Percentiles rank a stretch among this genome's conserved stretches.
These are phyloP conservation scores for Pseudopipra pipra DNA, from an alignment of 2,113 vertebrate species.

Conservation along the genomic window DNA sequence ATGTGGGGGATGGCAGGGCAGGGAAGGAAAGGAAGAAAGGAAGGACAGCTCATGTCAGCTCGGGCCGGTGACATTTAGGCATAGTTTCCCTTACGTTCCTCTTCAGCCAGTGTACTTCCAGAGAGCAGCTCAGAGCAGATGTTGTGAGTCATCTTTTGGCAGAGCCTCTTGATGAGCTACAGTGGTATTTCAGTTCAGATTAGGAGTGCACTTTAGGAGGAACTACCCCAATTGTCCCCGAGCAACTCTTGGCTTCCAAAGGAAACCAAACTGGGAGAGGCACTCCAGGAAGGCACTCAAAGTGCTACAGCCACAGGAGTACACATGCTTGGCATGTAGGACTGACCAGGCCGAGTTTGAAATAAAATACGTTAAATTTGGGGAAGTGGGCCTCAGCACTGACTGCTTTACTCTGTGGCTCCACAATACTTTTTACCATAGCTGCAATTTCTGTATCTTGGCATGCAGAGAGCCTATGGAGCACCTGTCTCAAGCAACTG, in stretches of 20 bases:
- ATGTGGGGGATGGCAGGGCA: not conserved
- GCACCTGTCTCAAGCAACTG: not conserved
- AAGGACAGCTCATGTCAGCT: not conserved
- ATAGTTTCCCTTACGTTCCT: not conserved
- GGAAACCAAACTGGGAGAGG: not conserved
- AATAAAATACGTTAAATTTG: not conserved
- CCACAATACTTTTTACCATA: rapidly evolving
- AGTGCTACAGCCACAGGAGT: rapidly evolving
- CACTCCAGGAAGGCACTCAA: not conserved
- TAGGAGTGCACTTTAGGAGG: not conserved
- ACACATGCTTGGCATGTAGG: rapidly evolving
- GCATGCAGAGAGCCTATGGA: not conserved
- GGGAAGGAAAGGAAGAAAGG: not conserved
- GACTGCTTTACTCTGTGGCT: not conserved
- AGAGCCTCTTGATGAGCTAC: not conserved
- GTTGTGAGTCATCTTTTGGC: not conserved
- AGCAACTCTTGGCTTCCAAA: not conserved
- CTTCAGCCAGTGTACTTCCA: not conserved
- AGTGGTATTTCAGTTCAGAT: not conserved
- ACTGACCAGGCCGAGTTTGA: not conserved
- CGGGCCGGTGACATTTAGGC: not conserved
- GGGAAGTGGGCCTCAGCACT: not conserved
- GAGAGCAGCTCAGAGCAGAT: not conserved
- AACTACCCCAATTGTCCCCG: not conserved
- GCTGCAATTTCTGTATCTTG: not conserved